phyloP scores from a whole-genome alignment of 2,113 vertebrate genomes.

The Danionella cerebrum region DNA sequence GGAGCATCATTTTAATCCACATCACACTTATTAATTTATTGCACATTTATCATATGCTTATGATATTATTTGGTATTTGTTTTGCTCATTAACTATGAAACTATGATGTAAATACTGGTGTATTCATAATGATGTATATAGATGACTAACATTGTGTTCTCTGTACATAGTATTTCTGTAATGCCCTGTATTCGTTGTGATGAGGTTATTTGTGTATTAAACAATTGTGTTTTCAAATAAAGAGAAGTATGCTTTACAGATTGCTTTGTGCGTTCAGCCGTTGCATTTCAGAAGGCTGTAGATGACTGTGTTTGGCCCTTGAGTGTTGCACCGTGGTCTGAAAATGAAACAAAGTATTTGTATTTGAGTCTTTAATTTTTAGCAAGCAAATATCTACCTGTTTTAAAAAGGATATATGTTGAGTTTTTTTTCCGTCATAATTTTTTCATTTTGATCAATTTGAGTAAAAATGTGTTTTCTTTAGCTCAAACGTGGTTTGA shows the following conservation, averaged over 20 bases:
- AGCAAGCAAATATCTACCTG: too few relatives aligned
- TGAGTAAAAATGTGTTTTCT: too few relatives aligned
- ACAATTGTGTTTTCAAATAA: not conserved
- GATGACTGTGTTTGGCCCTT: not conserved
- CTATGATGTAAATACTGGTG: constrained; percentile 11
- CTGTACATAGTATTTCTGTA: constrained; percentile 12
- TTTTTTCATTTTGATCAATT: too few relatives aligned
- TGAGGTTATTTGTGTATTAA: too few relatives aligned
- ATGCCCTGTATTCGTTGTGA: not conserved
- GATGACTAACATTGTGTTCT: not conserved
- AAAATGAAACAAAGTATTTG: not conserved
- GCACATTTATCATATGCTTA: not conserved
- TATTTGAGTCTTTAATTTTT: too few relatives aligned
- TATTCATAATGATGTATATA: not conserved
- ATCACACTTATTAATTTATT: constrained; percentile 30
- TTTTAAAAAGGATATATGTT: too few relatives aligned
- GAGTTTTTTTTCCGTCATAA: too few relatives aligned
- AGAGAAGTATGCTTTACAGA: not conserved
- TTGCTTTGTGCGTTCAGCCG: not conserved
- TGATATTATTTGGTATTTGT: not conserved
- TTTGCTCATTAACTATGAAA: too few relatives aligned
- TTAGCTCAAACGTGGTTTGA: too few relatives aligned
- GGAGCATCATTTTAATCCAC: constrained; percentile 13
- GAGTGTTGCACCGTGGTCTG: not conserved
- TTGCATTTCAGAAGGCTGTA: not conserved